These are phyloP conservation scores for Larimichthys polyactis DNA, from an alignment of 2,113 vertebrate genomes.

Conservation along the genomic window DNA sequence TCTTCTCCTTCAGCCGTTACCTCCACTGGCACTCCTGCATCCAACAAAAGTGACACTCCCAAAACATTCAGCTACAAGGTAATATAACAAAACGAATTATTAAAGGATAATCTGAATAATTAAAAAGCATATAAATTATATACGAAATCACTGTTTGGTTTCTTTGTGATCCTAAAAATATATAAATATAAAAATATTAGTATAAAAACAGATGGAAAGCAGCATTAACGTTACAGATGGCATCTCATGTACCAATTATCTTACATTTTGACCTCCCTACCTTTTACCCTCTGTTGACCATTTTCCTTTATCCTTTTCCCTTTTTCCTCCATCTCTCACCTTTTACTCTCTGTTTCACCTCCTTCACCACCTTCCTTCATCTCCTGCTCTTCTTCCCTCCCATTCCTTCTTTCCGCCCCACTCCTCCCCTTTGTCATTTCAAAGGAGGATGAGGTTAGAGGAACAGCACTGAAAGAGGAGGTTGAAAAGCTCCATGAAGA, in stretches of 20 bases:
- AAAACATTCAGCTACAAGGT: constrained; percentile 80
- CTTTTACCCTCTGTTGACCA: background rate
- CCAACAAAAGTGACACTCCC: constrained; percentile 73
- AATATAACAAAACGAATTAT: constrained; percentile 20
- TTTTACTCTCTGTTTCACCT: background rate
- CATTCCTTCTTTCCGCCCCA: constrained; percentile 20
- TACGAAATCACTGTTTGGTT: too few relatives aligned
- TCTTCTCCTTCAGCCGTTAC: constrained; percentile 71
- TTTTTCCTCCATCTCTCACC: background rate
- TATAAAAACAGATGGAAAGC: too few relatives aligned
- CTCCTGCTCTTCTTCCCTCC: constrained; percentile 30
- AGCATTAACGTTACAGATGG: too few relatives aligned
- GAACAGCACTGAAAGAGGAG: constrained; percentile 73
- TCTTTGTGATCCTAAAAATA: too few relatives aligned
- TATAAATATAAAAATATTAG: too few relatives aligned
- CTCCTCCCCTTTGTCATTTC: constrained; percentile 33
- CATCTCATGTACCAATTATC: background rate
- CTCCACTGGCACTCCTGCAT: constrained; percentile 66
- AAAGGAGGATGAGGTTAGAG: constrained; percentile 81
- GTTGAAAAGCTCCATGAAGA: constrained; percentile 82
- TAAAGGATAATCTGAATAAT: background rate
- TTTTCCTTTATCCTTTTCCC: too few relatives aligned
- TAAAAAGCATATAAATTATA: too few relatives aligned
- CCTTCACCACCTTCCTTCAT: background rate
- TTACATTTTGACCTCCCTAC: background rate